phyloP scores from a whole-genome alignment of 2,113 vertebrate genomes.

The Oryctolagus cuniculus region mOryCun1.1 NC_091450.1:57008501-57009000 shows the following conservation, averaged over 20 bases:
- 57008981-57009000: too few relatives aligned
- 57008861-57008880: not conserved
- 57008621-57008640: not conserved
- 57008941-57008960: too few relatives aligned
- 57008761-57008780: not conserved
- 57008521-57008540: not conserved
- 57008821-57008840: not conserved
- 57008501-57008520: too few relatives aligned
- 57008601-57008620: not conserved
- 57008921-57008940: too few relatives aligned
- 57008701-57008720: not conserved
- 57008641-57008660: not conserved
- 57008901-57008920: not conserved
- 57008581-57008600: not conserved
- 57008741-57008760: not conserved
- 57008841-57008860: not conserved
- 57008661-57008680: not conserved
- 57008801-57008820: not conserved
- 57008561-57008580: not conserved
- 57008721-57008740: not conserved
- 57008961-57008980: too few relatives aligned
- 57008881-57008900: not conserved
- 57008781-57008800: not conserved
- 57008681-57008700: conserved; percentile 9
- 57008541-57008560: not conserved